Percentiles rank a stretch among this genome's conserved stretches.
Evolutionary conservation across 1,140 invertebrate species (phyloP).

Genomic region (Copidosoma floridanum): DNA sequence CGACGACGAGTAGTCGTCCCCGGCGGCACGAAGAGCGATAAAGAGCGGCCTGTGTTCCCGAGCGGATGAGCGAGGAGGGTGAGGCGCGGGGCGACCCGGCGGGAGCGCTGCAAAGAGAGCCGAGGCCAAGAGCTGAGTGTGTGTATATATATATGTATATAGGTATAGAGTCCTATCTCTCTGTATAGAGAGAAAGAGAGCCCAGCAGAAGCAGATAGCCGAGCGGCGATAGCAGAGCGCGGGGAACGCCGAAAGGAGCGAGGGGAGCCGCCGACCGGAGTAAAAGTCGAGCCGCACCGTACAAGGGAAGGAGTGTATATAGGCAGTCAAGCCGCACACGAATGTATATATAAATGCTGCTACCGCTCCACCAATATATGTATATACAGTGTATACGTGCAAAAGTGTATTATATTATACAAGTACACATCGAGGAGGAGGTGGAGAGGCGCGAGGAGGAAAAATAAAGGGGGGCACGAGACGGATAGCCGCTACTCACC

Average conservation of each 20-base stretch:
- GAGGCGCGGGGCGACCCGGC: not conserved
- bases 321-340: no score
- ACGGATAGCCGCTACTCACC: constrained; percentile 47
- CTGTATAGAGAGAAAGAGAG: no score
- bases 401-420: no score
- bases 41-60: constrained; percentile 22
- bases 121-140: no score
- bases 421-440: not conserved
- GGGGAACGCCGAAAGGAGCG: not conserved
- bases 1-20: no score
- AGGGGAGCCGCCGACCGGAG: constrained; percentile 5
- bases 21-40: constrained; percentile 21
- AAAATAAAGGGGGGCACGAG: not conserved
- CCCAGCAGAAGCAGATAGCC: constrained; percentile 16
- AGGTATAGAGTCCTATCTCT: no score
- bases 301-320: constrained; percentile 35
- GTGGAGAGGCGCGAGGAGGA: not conserved
- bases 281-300: constrained; percentile 30
- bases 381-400: no score
- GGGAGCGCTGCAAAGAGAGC: no score
- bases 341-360: no score
- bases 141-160: no score
- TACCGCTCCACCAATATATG: no score
- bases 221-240: constrained; percentile 3
- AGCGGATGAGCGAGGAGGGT: no score